Conservation (phyloP, 2,113 vertebrate genomes). For the Anser cygnoides region DNA sequence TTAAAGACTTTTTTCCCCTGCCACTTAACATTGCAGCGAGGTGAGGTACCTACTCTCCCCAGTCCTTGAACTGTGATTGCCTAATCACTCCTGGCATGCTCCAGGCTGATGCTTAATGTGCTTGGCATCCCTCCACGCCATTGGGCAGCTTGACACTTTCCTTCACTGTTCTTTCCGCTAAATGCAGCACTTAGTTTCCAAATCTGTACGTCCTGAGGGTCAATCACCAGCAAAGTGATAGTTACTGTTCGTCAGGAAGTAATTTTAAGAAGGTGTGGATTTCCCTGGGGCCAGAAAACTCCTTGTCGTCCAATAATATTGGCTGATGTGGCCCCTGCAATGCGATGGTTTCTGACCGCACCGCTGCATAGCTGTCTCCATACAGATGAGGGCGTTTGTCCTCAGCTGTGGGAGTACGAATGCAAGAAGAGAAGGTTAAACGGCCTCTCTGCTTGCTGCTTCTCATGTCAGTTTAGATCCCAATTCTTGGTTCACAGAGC, state of each 20-base stretch:
- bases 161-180: not conserved
- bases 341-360: not conserved
- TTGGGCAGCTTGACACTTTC: not conserved
- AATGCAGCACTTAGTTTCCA: constrained; percentile 6
- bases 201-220: not conserved
- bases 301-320: not conserved
- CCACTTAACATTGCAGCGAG: constrained; percentile 16
- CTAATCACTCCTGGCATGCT: not conserved
- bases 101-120: not conserved
- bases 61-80: not conserved
- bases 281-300: not conserved
- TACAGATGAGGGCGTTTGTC: not conserved
- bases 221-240: not conserved
- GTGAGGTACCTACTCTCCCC: not conserved
- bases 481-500: not conserved
- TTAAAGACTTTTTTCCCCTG: not conserved
- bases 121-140: not conserved
- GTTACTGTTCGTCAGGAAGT: not conserved
- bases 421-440: not conserved
- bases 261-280: not conserved
- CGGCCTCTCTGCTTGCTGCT: not conserved
- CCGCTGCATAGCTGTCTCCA: not conserved
- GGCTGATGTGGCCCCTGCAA: not conserved
- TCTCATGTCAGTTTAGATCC: not conserved
- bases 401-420: fast-evolving